Conservation (phyloP, 2,888 invertebrate species). For the Laspeyria flexula region DNA sequence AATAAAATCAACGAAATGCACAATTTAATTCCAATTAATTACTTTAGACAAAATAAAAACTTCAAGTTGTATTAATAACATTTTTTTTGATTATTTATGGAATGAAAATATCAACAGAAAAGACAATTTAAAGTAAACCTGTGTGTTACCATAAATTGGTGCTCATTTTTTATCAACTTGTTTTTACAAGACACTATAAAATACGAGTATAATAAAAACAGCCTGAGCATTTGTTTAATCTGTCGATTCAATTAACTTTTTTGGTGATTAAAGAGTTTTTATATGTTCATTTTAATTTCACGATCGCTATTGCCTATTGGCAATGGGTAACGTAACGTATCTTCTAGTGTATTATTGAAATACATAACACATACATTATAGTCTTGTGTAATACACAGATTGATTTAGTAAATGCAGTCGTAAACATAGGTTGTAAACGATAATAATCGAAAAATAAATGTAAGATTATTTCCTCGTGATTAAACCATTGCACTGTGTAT, state of each 20-base stretch:
- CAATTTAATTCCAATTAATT: too few species aligned
- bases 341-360: not conserved
- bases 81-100: too few species aligned
- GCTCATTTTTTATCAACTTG: conserved; percentile 19
- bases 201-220: conserved; percentile 28
- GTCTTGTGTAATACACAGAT: not conserved
- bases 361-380: not conserved
- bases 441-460: not conserved
- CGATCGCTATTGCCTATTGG: conserved; percentile 2
- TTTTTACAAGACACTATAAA: conserved; percentile 30
- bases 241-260: conserved; percentile 24
- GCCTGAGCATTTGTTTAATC: conserved; percentile 34
- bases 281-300: conserved; percentile 13
- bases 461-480: conserved; percentile 18
- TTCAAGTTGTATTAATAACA: too few species aligned
- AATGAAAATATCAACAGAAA: too few species aligned
- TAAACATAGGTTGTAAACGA: not conserved
- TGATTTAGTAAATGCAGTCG: not conserved
- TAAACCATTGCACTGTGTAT: conserved; percentile 28
- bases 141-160: too few species aligned
- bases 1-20: too few species aligned
- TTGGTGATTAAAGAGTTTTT: conserved; percentile 11
- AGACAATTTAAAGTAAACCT: too few species aligned
- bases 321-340: not conserved
- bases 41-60: too few species aligned